These are phyloP conservation scores for Lampropteryx suffumata DNA, from an alignment of 2,888 invertebrate genomes.

Conservation along the genomic window DNA sequence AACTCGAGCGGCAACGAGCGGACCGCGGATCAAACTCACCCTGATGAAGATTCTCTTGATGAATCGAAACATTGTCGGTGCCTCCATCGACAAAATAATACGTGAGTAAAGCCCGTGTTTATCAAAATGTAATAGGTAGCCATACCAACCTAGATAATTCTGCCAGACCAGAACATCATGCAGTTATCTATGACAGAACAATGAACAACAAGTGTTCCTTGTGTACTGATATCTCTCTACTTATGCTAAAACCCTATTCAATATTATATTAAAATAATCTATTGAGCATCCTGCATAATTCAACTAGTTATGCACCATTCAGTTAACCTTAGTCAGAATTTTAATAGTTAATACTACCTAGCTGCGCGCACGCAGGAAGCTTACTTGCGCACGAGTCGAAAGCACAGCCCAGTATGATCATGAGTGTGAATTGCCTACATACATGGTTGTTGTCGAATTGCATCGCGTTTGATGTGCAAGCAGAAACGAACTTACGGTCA, in stretches of 20 bases:
- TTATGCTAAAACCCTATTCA: slow-evolving; percentile 34
- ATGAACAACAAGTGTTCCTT: slow-evolving; percentile 21
- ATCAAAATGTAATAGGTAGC: too few relatives aligned
- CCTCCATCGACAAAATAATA: too few relatives aligned
- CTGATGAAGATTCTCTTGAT: too few relatives aligned
- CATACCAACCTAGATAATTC: too few relatives aligned
- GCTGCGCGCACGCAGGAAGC: slow-evolving; percentile 45
- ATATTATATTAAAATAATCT: slow-evolving; percentile 26
- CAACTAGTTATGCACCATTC: slow-evolving; percentile 36
- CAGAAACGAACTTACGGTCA: slow-evolving; percentile 79
- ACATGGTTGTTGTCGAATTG: slow-evolving; percentile 60
- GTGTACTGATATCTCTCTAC: slow-evolving; percentile 22
- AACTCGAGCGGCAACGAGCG: too few relatives aligned
- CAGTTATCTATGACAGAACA: slow-evolving; percentile 19
- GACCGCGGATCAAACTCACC: too few relatives aligned
- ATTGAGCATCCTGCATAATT: slow-evolving; percentile 37
- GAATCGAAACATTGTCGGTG: too few relatives aligned
- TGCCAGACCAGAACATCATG: slow-evolving; percentile 13
- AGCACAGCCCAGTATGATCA: slow-evolving; percentile 43
- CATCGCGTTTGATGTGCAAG: slow-evolving; percentile 69
- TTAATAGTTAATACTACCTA: slow-evolving; percentile 22
- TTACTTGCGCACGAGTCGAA: slow-evolving; percentile 45
- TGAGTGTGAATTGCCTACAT: slow-evolving; percentile 61
- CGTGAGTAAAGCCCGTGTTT: too few relatives aligned
- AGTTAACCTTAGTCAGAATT: slow-evolving; percentile 41